Conservation (phyloP, 2,888 invertebrate species). For the Graphium colonna region DNA sequence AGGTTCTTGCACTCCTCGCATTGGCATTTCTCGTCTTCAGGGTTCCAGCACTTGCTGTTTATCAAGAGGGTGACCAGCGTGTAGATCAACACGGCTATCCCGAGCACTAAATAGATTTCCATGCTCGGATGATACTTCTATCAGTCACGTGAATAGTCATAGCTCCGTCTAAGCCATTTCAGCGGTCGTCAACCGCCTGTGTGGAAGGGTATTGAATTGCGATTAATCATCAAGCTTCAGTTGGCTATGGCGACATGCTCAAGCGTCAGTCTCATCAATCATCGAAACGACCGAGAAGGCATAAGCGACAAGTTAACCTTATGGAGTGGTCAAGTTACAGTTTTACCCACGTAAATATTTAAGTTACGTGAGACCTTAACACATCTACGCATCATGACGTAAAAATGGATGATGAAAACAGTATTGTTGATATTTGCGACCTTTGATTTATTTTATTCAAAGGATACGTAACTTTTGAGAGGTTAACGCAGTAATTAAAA, state of each 20-base stretch:
- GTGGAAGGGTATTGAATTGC: not conserved
- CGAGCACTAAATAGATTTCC: conserved; percentile 68
- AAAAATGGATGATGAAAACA: too few relatives aligned
- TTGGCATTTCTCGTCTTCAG: conserved; percentile 53
- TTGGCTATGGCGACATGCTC: conserved; percentile 1
- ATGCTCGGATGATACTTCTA: conserved; percentile 35
- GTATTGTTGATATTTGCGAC: too few relatives aligned
- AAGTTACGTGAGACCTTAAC: too few relatives aligned
- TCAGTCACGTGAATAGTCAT: conserved; percentile 33
- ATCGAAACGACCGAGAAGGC: too few relatives aligned
- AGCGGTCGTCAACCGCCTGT: not conserved
- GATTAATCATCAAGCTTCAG: not conserved
- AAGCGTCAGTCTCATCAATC: conserved; percentile 4
- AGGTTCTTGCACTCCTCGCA: conserved; percentile 65
- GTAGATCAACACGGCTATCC: conserved; percentile 65
- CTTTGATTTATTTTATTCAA: too few relatives aligned
- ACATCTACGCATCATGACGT: too few relatives aligned
- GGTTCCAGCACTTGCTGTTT: conserved; percentile 59
- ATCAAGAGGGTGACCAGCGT: conserved; percentile 50
- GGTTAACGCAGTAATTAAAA: too few relatives aligned
- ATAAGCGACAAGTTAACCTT: too few relatives aligned
- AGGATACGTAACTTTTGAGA: too few relatives aligned
- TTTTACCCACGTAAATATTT: too few relatives aligned
- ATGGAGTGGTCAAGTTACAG: too few relatives aligned
- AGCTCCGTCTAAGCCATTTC: conserved; percentile 23